Evolutionary conservation across 2,797 vertebrate genomes (phyloP).

Genomic region (Alca torda): DNA sequence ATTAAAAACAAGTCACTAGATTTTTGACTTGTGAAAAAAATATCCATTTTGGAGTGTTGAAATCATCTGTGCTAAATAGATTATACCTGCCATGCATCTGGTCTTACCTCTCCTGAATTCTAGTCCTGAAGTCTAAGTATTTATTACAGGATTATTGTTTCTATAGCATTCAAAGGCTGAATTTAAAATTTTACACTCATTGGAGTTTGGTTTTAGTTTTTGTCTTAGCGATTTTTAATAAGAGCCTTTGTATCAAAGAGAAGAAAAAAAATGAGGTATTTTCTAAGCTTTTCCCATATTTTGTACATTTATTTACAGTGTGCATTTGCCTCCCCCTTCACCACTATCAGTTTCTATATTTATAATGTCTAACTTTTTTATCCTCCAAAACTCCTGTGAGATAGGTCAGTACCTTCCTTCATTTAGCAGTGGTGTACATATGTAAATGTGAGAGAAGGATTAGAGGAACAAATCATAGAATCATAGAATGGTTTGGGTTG

Average conservation of each 20-base stretch:
- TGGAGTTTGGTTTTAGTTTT: neutral
- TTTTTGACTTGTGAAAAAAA: neutral
- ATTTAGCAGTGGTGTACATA: neutral
- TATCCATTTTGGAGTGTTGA: neutral
- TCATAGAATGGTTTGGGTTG: neutral
- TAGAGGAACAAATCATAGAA: neutral
- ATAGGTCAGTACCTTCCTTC: neutral
- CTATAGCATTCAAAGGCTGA: neutral
- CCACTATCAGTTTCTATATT: neutral
- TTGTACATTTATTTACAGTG: neutral
- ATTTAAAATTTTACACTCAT: neutral
- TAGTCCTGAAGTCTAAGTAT: neutral
- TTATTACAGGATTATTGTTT: neutral
- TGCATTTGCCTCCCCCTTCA: neutral
- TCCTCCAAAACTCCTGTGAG: neutral
- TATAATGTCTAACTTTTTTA: neutral
- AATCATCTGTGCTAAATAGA: neutral
- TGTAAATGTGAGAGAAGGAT: neutral
- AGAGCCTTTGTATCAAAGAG: neutral
- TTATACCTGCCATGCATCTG: neutral
- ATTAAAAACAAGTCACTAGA: neutral
- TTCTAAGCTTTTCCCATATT: neutral
- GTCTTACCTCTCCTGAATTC: neutral
- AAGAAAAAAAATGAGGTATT: neutral
- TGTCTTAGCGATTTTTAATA: neutral